Base-by-base conservation (phyloP, 2,888 invertebrate species). In the Philereme vetulata region DNA sequence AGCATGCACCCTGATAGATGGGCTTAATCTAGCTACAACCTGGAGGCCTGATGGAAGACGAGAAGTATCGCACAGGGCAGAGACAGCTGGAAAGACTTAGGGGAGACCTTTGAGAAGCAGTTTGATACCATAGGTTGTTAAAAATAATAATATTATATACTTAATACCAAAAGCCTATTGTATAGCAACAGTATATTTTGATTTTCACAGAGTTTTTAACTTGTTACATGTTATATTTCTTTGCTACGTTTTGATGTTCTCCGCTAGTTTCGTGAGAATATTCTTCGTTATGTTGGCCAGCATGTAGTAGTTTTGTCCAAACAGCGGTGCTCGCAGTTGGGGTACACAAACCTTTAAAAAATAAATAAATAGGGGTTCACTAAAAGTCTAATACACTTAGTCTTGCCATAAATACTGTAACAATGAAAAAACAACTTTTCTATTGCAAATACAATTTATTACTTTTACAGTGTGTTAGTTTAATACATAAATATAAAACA, bases 251-350 rank as follows among this genome's bases (percentile, higher is more conserved):
- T 78, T 78, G 1, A 90, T 79, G 50, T 77, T 90, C 6, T 90
- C 88, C 0, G 90, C 90, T 72, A 90, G 67, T 64, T 85, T 89
- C 11, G 85, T 46, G 9, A 91, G 62, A 53, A 90, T 88, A 34
- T 46, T 84, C 56, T 80, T 73, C 5, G 90, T 21, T 0, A 88
- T 46, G 51, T 78, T 85, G 0, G 87, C 88, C 10, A 90, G 59
- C 3, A 78, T 67, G 0, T 86, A 87, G 51, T 90, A 90, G 68
- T 90, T 88, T 44, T 90, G 87, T 0, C 91, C 91, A 21, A 91
- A 66, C 0, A 91, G 66, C 0, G 90, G 88, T 0, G 76, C 72
- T 21, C 90, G 81, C 0, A 91, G 80, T 65, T 90, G 90, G 0
- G 91, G 91, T 7, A 91, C 86, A 65, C 88, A 87, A 1, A 90